Conservation (phyloP, 1,140 invertebrate species). For the Arion vulgaris region DNA sequence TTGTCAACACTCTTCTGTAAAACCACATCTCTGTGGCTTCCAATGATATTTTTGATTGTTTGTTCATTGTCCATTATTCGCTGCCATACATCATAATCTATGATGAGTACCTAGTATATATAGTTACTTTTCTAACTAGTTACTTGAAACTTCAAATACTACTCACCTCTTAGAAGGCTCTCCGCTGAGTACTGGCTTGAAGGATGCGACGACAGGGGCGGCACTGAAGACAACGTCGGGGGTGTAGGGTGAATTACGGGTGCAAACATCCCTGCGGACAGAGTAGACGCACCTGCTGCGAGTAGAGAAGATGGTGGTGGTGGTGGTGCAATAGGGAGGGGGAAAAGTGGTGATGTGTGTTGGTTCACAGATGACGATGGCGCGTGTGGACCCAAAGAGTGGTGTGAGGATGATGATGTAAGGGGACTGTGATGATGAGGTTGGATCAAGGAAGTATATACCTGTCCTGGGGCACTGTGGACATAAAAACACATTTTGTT, state of each 20-base stretch:
- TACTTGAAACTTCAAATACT: too few species aligned
- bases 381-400: conserved; percentile 38
- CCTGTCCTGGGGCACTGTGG: neutral
- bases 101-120: too few species aligned
- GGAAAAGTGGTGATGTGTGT: conserved; percentile 53
- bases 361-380: conserved; percentile 58
- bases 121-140: too few species aligned
- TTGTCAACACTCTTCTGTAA: too few species aligned
- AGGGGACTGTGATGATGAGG: conserved; percentile 49
- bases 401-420: conserved; percentile 18
- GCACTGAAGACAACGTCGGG: conserved; percentile 68
- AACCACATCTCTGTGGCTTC: too few species aligned
- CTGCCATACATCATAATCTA: too few species aligned
- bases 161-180: conserved; percentile 55
- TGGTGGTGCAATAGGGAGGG: conserved; percentile 62
- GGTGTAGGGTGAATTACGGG: conserved; percentile 67
- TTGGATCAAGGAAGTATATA: conserved; percentile 29
- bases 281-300: conserved; percentile 74
- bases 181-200: conserved; percentile 46
- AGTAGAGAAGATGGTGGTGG: conserved; percentile 77
- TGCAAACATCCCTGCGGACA: conserved; percentile 68
- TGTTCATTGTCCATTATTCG: too few species aligned
- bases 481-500: too few species aligned
- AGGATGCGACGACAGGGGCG: conserved; percentile 72
- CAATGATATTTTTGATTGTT: too few species aligned